Evolutionary conservation across 2,113 vertebrate genomes (phyloP), one percentile per base, ranked within the genome.

Genomic region (Psittacula cyanocephala): DNA sequence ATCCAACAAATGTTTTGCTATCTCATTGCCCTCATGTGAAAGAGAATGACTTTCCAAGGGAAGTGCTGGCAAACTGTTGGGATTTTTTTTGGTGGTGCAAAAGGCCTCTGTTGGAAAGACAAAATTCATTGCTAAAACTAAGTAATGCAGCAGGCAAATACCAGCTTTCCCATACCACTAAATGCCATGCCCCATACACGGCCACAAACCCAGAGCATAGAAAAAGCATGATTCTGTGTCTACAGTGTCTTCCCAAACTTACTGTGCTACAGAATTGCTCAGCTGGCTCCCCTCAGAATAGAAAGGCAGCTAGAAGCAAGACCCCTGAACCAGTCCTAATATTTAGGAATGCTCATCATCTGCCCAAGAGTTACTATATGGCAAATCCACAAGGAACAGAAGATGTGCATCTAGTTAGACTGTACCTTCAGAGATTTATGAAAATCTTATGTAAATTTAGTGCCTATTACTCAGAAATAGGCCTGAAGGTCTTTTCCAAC

Each of bases 91-190:
- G 10, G 29, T 60, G 39, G 22, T 8, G 3, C 47, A 80, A 28
- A 46, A 74, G 17, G 62, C 23, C 7, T 88, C 97, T 97, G 85
- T 12, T 80, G 69, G 70, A 91, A 92, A 96, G 67, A 83, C 3
- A 90, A 89, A 82, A 71, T 29, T 64, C 0, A 78, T 68, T 81
- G 75, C 8, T 57, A 62, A 91, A 81, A 24, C 64, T 67, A 24
- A 87, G 37, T 75, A 84, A 93, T 11, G 7, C 22, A 68, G 13
- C 23, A 85, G 11, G 13, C 14, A 78, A 87, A 67, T 22, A 6
- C 22, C 35, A 81, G 33, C 33, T 81, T 91, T 64, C 25, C 65
- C 31, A 8, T 17, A 63, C 25, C 33, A 69, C 12, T 35, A 67
- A 70, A 69, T 68, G 14, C 44, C 35, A 46, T 5, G 6, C 9